Conservation (phyloP, 2,888 invertebrate genomes). For the Selenia dentaria region DNA sequence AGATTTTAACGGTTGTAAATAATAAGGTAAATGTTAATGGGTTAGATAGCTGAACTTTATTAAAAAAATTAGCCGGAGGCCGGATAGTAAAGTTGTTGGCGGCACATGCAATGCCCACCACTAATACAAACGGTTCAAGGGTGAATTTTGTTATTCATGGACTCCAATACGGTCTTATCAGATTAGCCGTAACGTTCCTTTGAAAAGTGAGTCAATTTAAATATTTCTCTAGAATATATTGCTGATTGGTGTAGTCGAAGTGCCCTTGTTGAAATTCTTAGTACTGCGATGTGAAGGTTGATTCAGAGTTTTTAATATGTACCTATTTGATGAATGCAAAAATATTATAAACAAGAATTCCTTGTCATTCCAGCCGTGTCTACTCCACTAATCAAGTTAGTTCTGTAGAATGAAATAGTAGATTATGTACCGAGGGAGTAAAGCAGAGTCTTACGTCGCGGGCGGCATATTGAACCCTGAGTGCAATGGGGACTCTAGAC, state of each 20-base stretch:
- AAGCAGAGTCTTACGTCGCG: too few species aligned
- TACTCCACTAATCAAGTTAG: too few species aligned
- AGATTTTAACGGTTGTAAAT: too few species aligned
- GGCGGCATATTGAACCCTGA: too few species aligned
- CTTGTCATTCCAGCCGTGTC: too few species aligned
- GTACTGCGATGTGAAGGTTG: slow-evolving; percentile 15
- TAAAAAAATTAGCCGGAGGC: not conserved
- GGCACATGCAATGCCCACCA: not conserved
- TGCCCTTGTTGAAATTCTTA: slow-evolving; percentile 16
- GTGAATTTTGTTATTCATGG: slow-evolving; percentile 66
- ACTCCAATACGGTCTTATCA: slow-evolving; percentile 62
- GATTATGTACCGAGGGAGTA: too few species aligned
- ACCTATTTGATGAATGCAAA: too few species aligned
- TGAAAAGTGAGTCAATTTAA: slow-evolving; percentile 35
- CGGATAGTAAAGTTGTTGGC: not conserved
- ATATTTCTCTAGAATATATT: slow-evolving; percentile 30
- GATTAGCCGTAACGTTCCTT: slow-evolving; percentile 49
- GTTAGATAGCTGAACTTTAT: too few species aligned
- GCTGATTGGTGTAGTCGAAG: slow-evolving; percentile 18
- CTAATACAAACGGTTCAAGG: slow-evolving; percentile 60
- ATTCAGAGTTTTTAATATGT: not conserved
- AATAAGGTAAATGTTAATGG: too few species aligned
- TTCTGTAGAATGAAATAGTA: too few species aligned
- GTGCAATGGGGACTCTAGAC: too few species aligned
- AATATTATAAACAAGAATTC: too few species aligned